phyloP scores from a whole-genome alignment of 2,888 invertebrate genomes.

The Eueremaeus valkanovi region DNA sequence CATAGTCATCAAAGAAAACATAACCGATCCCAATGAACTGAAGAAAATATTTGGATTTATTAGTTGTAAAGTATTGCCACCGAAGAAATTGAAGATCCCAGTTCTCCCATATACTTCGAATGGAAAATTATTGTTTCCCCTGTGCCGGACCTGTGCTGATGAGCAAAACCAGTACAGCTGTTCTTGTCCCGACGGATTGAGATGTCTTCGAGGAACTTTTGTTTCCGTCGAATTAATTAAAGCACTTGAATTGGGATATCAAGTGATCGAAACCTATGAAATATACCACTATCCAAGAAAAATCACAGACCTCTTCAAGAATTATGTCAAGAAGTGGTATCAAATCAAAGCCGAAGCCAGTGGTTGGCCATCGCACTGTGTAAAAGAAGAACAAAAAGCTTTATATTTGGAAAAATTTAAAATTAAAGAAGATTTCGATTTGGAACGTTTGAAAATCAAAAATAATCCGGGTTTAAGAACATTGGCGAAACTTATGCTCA shows the following conservation, averaged over 20 bases:
- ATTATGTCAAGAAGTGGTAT: slow-evolving; percentile 48
- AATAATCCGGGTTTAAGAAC: neutral
- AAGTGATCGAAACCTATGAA: slow-evolving; percentile 47
- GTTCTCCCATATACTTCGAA: slow-evolving; percentile 47
- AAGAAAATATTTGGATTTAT: slow-evolving; percentile 48
- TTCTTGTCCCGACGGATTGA: slow-evolving; percentile 45
- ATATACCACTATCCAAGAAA: slow-evolving; percentile 48
- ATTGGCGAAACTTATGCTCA: neutral
- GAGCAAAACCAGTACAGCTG: slow-evolving; percentile 45
- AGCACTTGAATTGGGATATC: slow-evolving; percentile 48
- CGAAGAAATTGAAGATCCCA: slow-evolving; percentile 1
- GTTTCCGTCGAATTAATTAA: slow-evolving; percentile 47
- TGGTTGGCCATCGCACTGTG: slow-evolving; percentile 47
- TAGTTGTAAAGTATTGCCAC: slow-evolving; percentile 43
- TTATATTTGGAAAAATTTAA: slow-evolving; percentile 46
- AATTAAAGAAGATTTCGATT: neutral
- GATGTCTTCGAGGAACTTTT: slow-evolving; percentile 48
- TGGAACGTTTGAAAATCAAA: neutral
- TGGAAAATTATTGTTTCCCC: slow-evolving; percentile 48
- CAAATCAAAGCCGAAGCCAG: slow-evolving; percentile 49
- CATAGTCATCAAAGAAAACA: slow-evolving; percentile 46
- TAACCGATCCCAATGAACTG: slow-evolving; percentile 43
- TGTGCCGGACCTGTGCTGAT: slow-evolving; percentile 48
- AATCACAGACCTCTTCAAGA: slow-evolving; percentile 47
- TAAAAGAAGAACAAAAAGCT: slow-evolving; percentile 44